A percentile compares a stretch with the other conserved stretches of the same genome.
Conservation (phyloP, 2,888 invertebrate species). For the Tenthredo notha region DNA sequence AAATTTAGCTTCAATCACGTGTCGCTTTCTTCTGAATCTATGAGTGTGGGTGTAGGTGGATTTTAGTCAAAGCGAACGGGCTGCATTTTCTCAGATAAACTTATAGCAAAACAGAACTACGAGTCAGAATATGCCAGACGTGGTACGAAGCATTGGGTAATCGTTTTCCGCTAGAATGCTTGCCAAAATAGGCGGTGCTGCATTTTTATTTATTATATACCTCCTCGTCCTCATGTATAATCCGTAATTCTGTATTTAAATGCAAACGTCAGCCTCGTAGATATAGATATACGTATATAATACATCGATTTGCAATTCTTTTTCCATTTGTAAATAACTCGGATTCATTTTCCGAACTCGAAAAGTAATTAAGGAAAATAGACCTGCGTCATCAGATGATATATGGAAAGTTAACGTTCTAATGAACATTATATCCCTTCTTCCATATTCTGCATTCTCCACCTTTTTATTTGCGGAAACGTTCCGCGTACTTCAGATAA, state of each 20-base stretch:
- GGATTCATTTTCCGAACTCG: not conserved
- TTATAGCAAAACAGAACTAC: not conserved
- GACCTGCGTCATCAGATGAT: not conserved
- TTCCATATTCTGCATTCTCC: not conserved
- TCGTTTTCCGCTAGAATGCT: slow-evolving; percentile 25
- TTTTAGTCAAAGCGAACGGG: not conserved
- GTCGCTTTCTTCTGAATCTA: not conserved
- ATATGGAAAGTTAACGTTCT: not conserved
- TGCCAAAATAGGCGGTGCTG: slow-evolving; percentile 33
- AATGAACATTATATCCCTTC: slow-evolving; percentile 2
- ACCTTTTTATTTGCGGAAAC: not conserved
- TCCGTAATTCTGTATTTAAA: slow-evolving; percentile 48
- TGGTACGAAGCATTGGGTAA: slow-evolving; percentile 31
- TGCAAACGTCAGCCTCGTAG: slow-evolving; percentile 5
- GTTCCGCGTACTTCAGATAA: not conserved
- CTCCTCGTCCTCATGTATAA: slow-evolving; percentile 25
- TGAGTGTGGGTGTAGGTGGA: not conserved
- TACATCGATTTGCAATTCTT: not conserved
- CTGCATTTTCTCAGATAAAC: not conserved
- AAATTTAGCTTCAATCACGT: slow-evolving; percentile 32
- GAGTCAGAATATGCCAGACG: slow-evolving; percentile 17
- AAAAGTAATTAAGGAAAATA: not conserved
- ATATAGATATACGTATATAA: too few species aligned
- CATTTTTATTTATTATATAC: slow-evolving; percentile 36
- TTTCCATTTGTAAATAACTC: not conserved